phyloP scores from a whole-genome alignment of 1,140 invertebrate genomes.

The Drosophila subpulchrella region DNA sequence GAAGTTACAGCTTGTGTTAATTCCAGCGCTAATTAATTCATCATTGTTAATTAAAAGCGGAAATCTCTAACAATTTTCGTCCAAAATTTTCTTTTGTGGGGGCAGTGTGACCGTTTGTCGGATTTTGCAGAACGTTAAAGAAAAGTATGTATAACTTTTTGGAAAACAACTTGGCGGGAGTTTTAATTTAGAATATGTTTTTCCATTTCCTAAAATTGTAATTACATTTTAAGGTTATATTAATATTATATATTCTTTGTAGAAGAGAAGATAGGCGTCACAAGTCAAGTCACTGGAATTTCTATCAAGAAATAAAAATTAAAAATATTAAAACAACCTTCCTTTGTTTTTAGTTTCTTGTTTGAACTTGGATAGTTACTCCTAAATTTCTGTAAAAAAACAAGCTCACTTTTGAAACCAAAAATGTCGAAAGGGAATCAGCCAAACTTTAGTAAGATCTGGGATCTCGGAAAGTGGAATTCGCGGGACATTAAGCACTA shows the following conservation, averaged over 20 bases:
- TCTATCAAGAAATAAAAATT: no score
- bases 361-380: not conserved
- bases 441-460: slow-evolving; percentile 33
- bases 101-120: slow-evolving; percentile 19
- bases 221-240: not conserved
- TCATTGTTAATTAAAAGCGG: slow-evolving; percentile 70
- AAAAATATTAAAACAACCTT: not conserved
- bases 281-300: no score
- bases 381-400: slow-evolving; percentile 15
- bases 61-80: slow-evolving; percentile 45
- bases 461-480: slow-evolving; percentile 62
- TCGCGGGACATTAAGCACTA: slow-evolving; percentile 53
- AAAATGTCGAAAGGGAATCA: slow-evolving; percentile 20
- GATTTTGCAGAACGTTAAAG: not conserved
- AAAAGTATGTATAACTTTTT: not conserved
- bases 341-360: slow-evolving; percentile 1
- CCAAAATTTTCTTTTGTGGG: slow-evolving; percentile 35
- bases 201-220: not conserved
- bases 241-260: not conserved
- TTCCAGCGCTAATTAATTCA: slow-evolving; percentile 74
- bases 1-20: slow-evolving; percentile 34
- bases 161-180: not conserved
- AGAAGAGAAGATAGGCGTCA: no score
- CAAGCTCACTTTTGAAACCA: not conserved
- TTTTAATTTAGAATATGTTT: not conserved